Percentiles rank a stretch among this genome's conserved stretches.
phyloP scores from a whole-genome alignment of 1,140 invertebrate genomes.

The Anoplolepis gracilipes region DNA sequence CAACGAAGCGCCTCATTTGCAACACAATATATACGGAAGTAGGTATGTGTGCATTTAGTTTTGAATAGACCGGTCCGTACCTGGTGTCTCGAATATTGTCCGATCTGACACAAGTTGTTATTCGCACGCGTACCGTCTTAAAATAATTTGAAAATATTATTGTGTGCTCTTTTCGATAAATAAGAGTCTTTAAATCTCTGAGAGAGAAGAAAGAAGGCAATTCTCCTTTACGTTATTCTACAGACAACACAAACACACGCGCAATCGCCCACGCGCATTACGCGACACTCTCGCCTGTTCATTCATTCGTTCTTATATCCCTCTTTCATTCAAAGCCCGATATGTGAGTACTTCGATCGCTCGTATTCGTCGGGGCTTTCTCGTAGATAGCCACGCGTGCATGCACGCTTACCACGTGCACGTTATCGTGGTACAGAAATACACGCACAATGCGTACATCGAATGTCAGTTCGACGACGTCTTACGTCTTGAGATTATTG shows the following conservation, averaged over 20 bases:
- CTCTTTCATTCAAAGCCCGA: constrained; percentile 71
- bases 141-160: too few species aligned
- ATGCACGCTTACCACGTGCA: constrained; percentile 39
- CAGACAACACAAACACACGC: neutral
- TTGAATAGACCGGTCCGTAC: constrained; percentile 20
- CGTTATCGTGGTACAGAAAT: constrained; percentile 25
- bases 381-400: constrained; percentile 30
- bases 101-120: neutral
- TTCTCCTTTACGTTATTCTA: neutral
- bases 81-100: too few species aligned
- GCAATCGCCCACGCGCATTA: constrained; percentile 66
- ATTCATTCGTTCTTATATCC: constrained; percentile 73
- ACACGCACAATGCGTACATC: neutral
- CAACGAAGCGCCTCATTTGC: constrained; percentile 40
- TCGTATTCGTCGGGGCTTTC: neutral
- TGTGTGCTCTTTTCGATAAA: too few species aligned
- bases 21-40: constrained; percentile 53
- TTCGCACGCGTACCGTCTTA: too few species aligned
- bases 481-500: neutral
- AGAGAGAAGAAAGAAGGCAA: too few species aligned
- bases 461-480: neutral
- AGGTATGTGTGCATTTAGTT: constrained; percentile 16
- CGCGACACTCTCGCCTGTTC: constrained; percentile 58
- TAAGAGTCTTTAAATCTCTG: too few species aligned
- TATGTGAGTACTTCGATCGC: constrained; percentile 41